Evolutionary conservation across 2,888 invertebrate genomes (phyloP).

Genomic region (Thecocarcelia acutangulata): DNA sequence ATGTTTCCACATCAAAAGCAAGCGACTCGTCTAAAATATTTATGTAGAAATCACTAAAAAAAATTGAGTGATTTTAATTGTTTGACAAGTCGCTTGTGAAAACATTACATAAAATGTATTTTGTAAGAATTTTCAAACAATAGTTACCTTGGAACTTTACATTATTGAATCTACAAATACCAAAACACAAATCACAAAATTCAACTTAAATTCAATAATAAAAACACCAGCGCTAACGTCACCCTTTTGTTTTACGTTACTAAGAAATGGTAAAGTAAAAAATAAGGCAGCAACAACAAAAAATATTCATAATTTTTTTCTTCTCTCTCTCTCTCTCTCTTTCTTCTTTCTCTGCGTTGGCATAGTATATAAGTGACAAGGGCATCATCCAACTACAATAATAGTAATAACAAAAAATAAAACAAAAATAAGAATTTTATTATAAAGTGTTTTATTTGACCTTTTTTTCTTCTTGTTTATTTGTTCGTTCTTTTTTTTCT

Average conservation of each 20-base stretch:
- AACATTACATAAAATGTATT: no score
- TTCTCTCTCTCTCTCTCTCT: not conserved
- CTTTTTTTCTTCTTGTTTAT: conserved; percentile 49
- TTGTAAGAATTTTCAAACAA: no score
- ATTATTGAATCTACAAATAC: no score
- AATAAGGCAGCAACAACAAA: conserved; percentile 23
- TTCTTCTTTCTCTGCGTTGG: conserved; percentile 2
- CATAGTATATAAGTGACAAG: conserved; percentile 61
- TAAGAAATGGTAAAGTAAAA: conserved; percentile 23
- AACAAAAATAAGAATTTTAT: conserved; percentile 45
- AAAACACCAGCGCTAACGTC: not conserved
- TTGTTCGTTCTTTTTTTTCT: conserved; percentile 22
- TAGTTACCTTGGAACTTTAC: no score
- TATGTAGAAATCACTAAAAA: no score
- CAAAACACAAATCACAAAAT: no score
- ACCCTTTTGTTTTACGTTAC: conserved; percentile 17
- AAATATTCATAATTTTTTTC: conserved; percentile 55
- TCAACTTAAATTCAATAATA: no score
- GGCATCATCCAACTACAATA: conserved; percentile 47
- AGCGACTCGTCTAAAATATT: no score
- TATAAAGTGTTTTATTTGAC: conserved; percentile 60
- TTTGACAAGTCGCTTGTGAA: no score
- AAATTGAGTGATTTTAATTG: no score
- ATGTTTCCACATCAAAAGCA: no score
- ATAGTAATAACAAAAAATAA: conserved; percentile 39